These are phyloP conservation scores for Coturnix japonica DNA, from an alignment of 2,113 vertebrate genomes.

Conservation along the genomic window DNA sequence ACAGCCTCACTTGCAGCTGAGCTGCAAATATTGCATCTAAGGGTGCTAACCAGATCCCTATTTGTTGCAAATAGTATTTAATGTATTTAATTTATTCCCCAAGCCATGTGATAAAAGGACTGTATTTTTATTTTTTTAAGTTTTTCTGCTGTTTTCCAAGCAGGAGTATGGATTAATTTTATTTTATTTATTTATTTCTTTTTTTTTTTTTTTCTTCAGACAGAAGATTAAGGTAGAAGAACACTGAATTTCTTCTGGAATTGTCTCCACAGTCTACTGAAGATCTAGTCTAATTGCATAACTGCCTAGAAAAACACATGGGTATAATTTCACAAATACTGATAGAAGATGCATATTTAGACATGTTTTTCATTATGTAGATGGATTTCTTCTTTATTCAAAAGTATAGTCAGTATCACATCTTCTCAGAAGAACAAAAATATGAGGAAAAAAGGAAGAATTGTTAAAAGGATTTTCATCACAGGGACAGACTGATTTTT, in stretches of 20 bases:
- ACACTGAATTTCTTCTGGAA: neutral
- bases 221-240: neutral
- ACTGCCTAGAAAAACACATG: neutral
- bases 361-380: neutral
- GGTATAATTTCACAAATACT: neutral
- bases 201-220: neutral
- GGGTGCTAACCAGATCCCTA: neutral
- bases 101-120: neutral
- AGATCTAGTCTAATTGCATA: neutral
- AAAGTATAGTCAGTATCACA: neutral
- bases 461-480: neutral
- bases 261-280: neutral
- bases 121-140: neutral
- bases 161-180: too few relatives aligned
- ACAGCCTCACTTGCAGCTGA: neutral
- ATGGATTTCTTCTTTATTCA: neutral
- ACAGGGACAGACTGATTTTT: rapidly evolving
- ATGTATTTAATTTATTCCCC: neutral
- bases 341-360: neutral
- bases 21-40: neutral
- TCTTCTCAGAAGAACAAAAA: neutral
- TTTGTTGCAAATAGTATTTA: neutral
- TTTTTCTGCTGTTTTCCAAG: neutral
- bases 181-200: too few relatives aligned
- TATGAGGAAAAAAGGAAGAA: neutral